Evolutionary conservation across 37 sponge, comb jelly and placozoan genomes (phyloP), one percentile per base, ranked within the genome.

Genomic region (Aphrocallistes beatrix): DNA sequence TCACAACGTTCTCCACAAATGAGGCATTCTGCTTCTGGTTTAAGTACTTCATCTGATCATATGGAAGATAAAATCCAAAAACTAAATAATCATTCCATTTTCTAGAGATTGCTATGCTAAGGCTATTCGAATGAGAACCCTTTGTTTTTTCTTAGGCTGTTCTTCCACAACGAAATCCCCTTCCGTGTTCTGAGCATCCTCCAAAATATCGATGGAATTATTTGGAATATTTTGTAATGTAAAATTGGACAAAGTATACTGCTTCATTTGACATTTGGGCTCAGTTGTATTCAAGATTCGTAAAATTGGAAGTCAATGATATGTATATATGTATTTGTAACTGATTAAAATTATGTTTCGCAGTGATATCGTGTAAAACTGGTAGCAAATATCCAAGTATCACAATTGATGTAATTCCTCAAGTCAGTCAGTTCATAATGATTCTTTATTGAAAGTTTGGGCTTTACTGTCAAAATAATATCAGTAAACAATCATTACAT

Each of bases 121-220:
- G 75, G 25, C 75, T 32, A 60, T 32, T 60, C 34, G 25, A 30
- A 32, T 28, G 32, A 60, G 3, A 6, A 60, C 10, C 75, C n/a
- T 30, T 60, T 60, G 28, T 3, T 60, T 60, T 60, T 60, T 60
- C 75, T 60, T 60, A 32, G 75, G 75, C 75, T 60, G 75, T 60
- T 60, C 75, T 28, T 60, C 75, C 34, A 60, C 25, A 60, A 60
- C 75, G 25, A 60, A 32, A 60, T 60, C 34, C 34, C 28, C 34
- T 60, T 60, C 75, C 45, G 45, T 42, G 45, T 42, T 42, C 45
- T 42, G 45, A 13, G 45, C 45, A 13, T 42, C 45, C 75, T 60
- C 32, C 25, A 28, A 60, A 60, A 21, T 60, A 60, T 60, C 34
- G 3, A 60, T 32, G 8, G 8, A 60, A 60, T 60, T 28, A 32